phyloP scores from a whole-genome alignment of 37 sponge, comb jelly and placozoan species.

The Aplysina aerophoba region DNA sequence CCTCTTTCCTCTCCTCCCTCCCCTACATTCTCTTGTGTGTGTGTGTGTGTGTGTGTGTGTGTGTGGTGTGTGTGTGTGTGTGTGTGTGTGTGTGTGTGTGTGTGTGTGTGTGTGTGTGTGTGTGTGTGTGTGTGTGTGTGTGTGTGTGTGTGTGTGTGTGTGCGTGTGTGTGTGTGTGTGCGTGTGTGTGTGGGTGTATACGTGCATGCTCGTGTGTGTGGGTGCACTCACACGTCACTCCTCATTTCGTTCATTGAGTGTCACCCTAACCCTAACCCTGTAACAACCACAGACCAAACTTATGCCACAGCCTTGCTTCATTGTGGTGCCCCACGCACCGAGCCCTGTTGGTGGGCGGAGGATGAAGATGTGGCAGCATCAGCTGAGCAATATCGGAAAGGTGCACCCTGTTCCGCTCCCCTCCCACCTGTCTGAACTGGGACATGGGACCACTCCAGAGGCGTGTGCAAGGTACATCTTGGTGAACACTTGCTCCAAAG shows the following conservation, averaged over 20 bases:
- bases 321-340: constrained; percentile 67
- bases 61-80: too few relatives aligned
- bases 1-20: neutral
- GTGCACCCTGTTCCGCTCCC: constrained; percentile 68
- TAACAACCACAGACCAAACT: constrained; percentile 51
- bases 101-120: too few relatives aligned
- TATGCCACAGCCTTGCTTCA: constrained; percentile 64
- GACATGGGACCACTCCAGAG: constrained; percentile 14
- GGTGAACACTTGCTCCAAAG: constrained; percentile 38
- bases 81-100: too few relatives aligned
- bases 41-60: too few relatives aligned
- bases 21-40: neutral
- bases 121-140: too few relatives aligned
- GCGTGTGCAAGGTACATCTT: constrained; percentile 42
- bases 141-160: neutral
- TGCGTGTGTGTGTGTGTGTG: too few relatives aligned
- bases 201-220: too few relatives aligned
- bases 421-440: constrained; percentile 39
- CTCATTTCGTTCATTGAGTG: too few relatives aligned
- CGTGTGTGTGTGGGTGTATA: too few relatives aligned
- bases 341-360: constrained; percentile 59
- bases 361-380: constrained; percentile 67
- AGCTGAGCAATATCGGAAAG: constrained; percentile 68
- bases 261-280: neutral
- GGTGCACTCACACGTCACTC: too few relatives aligned